Evolutionary conservation across 2,113 vertebrate species (phyloP).

Genomic region (Elaphurus davidianus): DNA sequence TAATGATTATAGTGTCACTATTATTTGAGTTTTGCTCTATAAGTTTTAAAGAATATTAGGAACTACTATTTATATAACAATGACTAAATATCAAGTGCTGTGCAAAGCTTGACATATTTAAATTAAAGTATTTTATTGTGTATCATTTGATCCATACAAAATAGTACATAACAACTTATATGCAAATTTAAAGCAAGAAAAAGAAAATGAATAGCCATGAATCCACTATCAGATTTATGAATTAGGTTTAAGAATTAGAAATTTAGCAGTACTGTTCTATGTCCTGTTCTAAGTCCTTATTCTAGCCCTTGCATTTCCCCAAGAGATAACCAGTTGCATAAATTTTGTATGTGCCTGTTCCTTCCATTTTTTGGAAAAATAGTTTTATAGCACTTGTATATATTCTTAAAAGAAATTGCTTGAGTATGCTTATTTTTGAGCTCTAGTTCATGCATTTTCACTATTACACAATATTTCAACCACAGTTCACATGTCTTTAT

Average conservation of each 20-base stretch:
- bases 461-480: not conserved
- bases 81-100: not conserved
- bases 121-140: not conserved
- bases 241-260: not conserved
- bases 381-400: not conserved
- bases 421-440: not conserved
- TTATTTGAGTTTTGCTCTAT: not conserved
- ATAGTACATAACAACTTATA: not conserved
- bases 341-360: not conserved
- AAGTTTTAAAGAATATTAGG: not conserved
- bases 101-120: not conserved
- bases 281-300: not conserved
- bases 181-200: not conserved
- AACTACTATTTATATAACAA: not conserved
- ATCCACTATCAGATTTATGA: not conserved
- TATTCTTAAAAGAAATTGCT: not conserved
- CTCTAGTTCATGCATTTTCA: not conserved
- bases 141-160: not conserved
- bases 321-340: not conserved
- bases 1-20: not conserved
- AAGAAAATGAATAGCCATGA: not conserved
- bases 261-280: not conserved
- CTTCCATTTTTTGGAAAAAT: not conserved
- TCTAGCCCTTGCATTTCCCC: not conserved
- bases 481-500: not conserved